These are phyloP conservation scores for Heliconius himera DNA, from an alignment of 1,140 invertebrate genomes.

Conservation along the genomic window DNA sequence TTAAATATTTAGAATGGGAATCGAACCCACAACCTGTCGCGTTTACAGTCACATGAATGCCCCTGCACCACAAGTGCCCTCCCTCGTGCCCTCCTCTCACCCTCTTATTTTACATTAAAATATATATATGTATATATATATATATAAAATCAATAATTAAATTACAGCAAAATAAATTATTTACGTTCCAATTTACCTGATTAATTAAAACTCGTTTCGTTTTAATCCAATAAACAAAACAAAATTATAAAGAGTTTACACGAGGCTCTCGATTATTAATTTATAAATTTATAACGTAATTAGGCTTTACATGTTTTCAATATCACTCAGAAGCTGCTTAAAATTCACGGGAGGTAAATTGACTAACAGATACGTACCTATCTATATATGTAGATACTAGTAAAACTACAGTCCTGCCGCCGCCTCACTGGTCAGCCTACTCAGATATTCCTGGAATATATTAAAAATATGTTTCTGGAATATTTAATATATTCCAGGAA, in stretches of 20 bases:
- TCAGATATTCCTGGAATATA: not conserved
- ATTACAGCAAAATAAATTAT: not conserved
- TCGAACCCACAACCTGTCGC: too few species aligned
- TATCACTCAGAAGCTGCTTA: constrained; percentile 18
- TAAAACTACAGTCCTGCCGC: not conserved
- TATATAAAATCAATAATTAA: not conserved
- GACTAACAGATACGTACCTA: not conserved
- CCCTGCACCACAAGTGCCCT: too few species aligned
- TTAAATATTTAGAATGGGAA: too few species aligned
- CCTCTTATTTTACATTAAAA: too few species aligned
- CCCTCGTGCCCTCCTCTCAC: too few species aligned
- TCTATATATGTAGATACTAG: not conserved
- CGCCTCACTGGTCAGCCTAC: not conserved
- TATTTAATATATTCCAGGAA: too few species aligned
- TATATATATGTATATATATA: too few species aligned
- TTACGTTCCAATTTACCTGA: not conserved
- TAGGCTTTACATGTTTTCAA: constrained; percentile 19
- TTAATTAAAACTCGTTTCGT: not conserved
- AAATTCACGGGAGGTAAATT: constrained; percentile 8
- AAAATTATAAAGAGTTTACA: not conserved
- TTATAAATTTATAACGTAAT: constrained; percentile 9
- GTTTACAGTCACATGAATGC: too few species aligned
- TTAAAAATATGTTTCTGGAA: not conserved
- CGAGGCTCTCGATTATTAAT: constrained; percentile 8
- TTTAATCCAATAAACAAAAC: not conserved